Evolutionary conservation across 2,888 invertebrate species (phyloP), one percentile per base, ranked within the genome.

Genomic region (Colletes collaris): DNA sequence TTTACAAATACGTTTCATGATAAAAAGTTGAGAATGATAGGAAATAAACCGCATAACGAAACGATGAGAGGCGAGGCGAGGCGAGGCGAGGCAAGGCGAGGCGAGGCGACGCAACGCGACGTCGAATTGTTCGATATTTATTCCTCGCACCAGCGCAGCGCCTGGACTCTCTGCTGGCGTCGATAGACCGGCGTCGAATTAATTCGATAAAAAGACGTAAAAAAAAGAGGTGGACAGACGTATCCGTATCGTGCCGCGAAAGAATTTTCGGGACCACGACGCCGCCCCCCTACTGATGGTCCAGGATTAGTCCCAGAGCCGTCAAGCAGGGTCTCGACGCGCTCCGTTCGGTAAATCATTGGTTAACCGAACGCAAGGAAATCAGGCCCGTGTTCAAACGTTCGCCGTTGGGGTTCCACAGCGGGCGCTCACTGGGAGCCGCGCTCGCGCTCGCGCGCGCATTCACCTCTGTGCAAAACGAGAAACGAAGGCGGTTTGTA

Each of bases 361-460:
- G 87, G 79, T 90, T 91, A 92, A 90, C 89, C 88, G 91, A 92
- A 91, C 90, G 82, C 83, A 83, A 81, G 85, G 83, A 87, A 88
- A 86, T 84, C 87, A 87, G 87, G 85, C 83, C 79, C 81, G 86
- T 85, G 82, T 89, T 88, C 92, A 91, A 87, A 91, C 90, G 90
- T 88, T 92, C 92, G 87, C 92, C 76, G 91, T 90, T 87, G 93
- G 92, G 90, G 91, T 90, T 58, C 86, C 92, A 82, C 92, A 92
- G 92, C 92, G 84, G 91, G 92, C 87, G 86, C 88, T 62, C 89
- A 84, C 82, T 86, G 86, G 86, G 85, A 84, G 85, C 76, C 76
- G 83, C 68, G 27, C 27, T 0, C 19, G 19, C n/a, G n/a, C n/a
- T 16, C 27, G 27, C 27, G 27, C 27, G 80, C 78, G 81, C 86